Percentiles rank a stretch among this genome's conserved stretches.
Conservation (phyloP, 2,113 vertebrate species). For the Carassius auratus region DNA sequence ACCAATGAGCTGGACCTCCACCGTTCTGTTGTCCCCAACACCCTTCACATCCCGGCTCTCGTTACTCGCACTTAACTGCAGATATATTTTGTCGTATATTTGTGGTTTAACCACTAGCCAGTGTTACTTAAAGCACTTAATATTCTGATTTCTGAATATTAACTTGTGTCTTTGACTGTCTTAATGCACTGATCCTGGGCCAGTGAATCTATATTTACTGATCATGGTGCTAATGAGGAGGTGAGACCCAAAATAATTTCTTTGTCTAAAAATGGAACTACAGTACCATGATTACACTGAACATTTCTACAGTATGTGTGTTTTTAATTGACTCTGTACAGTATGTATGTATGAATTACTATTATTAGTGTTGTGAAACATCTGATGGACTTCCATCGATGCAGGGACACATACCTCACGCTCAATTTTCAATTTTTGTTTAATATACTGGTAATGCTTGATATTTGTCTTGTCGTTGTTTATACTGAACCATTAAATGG, state of each 20-base stretch:
- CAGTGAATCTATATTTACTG: not conserved
- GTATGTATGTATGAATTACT: not conserved
- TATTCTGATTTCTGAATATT: not conserved
- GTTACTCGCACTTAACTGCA: conserved; percentile 74
- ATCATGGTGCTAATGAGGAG: conserved; percentile 32
- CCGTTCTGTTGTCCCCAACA: conserved; percentile 62
- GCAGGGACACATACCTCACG: not conserved
- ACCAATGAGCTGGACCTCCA: conserved; percentile 83
- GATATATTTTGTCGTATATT: not conserved
- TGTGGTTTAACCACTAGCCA: not conserved
- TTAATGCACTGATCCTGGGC: conserved; percentile 3
- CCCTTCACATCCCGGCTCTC: conserved; percentile 64
- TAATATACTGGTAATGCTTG: not conserved
- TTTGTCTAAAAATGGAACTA: not conserved
- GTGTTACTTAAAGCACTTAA: not conserved
- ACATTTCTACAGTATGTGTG: not conserved
- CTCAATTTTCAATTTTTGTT: not conserved
- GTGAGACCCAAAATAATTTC: not conserved
- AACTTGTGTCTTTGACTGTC: conserved; percentile 52
- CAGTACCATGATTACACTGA: not conserved
- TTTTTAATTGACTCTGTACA: conserved; percentile 8
- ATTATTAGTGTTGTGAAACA: not conserved
- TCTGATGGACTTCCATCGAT: not conserved
- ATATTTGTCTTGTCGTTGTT: not conserved
- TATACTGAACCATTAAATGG: not conserved